phyloP scores from a whole-genome alignment of 2,888 invertebrate genomes.

The Drosophila macrospina region DNA sequence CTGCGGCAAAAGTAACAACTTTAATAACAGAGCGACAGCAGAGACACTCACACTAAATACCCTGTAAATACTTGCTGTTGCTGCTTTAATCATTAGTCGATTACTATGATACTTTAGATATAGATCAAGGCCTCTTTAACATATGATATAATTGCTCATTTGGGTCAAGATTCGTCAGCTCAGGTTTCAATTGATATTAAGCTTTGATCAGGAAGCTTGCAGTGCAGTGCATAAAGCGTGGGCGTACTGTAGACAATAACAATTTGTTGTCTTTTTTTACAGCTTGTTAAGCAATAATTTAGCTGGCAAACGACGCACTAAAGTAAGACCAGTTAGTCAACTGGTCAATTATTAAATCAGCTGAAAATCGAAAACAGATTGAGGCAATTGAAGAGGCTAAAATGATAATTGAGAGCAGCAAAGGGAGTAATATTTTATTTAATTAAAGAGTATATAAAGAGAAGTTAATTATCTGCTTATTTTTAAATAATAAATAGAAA shows the following conservation, averaged over 20 bases:
- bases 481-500: neutral
- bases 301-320: neutral
- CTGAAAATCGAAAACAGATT: neutral
- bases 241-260: constrained; percentile 48
- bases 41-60: too few relatives aligned
- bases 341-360: constrained; percentile 12
- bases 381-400: neutral
- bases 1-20: constrained; percentile 10
- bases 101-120: constrained; percentile 1
- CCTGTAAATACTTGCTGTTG: neutral
- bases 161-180: constrained; percentile 37
- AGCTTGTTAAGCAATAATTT: constrained; percentile 55
- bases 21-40: constrained; percentile 1
- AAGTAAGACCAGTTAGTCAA: constrained; percentile 2
- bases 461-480: neutral
- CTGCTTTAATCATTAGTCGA: neutral
- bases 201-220: constrained; percentile 25
- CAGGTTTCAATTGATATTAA: constrained; percentile 17
- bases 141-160: constrained; percentile 40
- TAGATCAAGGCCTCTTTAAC: neutral
- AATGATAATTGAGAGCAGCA: neutral
- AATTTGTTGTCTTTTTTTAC: constrained; percentile 62
- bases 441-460: neutral
- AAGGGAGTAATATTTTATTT: neutral
- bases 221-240: constrained; percentile 25